Conservation (phyloP, 1,140 invertebrate genomes). For the Harpegnathos saltator region DNA sequence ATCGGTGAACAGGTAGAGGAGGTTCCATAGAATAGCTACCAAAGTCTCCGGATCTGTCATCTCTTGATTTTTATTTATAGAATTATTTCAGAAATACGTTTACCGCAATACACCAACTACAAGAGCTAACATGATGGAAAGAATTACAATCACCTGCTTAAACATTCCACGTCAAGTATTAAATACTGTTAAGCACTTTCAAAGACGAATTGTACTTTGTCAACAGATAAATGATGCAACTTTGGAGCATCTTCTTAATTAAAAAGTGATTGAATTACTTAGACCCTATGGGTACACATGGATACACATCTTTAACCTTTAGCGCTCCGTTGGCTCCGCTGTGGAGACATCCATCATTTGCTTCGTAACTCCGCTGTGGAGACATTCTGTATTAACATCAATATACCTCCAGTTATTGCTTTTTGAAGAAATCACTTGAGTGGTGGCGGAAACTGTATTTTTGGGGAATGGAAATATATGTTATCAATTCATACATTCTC, state of each 20-base stretch:
- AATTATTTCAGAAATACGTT: slow-evolving; percentile 6
- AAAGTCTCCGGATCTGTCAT: background rate
- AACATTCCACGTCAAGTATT: background rate
- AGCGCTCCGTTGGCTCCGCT: too few relatives aligned
- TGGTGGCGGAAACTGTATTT: too few relatives aligned
- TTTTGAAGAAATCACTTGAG: too few relatives aligned
- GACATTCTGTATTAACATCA: too few relatives aligned
- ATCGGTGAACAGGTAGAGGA: too few relatives aligned
- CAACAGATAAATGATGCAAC: too few relatives aligned
- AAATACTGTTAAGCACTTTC: slow-evolving; percentile 18
- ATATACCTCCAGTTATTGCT: too few relatives aligned
- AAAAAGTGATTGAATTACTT: background rate
- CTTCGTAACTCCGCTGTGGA: too few relatives aligned
- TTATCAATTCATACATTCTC: too few relatives aligned
- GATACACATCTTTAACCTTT: background rate
- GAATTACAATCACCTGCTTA: background rate
- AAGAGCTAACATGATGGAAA: background rate
- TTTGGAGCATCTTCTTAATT: background rate
- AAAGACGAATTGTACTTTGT: background rate
- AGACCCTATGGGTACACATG: background rate
- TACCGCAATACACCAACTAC: background rate
- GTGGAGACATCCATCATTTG: too few relatives aligned
- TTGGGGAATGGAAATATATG: too few relatives aligned
- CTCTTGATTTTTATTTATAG: too few relatives aligned
- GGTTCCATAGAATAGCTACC: background rate